Conservation (phyloP, 1,140 invertebrate species). For the Danaus plexippus region DNA sequence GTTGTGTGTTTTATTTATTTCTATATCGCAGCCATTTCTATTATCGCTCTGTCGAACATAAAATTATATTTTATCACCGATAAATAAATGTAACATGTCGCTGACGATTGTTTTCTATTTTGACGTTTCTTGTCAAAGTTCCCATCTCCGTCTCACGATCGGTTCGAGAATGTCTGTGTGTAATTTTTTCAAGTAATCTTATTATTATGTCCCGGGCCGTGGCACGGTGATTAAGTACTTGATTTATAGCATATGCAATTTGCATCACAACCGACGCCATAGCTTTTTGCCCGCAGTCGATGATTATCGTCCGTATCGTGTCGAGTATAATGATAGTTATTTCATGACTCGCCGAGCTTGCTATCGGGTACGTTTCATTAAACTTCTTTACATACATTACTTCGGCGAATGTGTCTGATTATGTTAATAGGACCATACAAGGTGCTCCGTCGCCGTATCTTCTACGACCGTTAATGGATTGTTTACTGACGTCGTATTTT, state of each 20-base stretch:
- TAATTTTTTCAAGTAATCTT: constrained; percentile 68
- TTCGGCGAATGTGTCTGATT: constrained; percentile 65
- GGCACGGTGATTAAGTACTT: constrained; percentile 65
- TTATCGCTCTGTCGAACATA: constrained; percentile 12
- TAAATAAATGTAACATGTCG: constrained; percentile 12
- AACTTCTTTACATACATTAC: constrained; percentile 66
- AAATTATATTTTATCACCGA: constrained; percentile 14
- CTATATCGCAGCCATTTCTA: constrained; percentile 5
- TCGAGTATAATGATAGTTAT: constrained; percentile 68
- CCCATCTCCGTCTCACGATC: constrained; percentile 22
- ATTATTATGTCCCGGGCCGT: constrained; percentile 53
- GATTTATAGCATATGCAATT: constrained; percentile 69
- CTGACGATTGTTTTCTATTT: constrained; percentile 18
- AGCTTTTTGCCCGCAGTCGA: constrained; percentile 60
- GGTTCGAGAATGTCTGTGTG: constrained; percentile 29
- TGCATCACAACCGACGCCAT: constrained; percentile 60
- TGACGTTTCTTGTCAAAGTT: constrained; percentile 24
- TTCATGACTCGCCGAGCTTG: constrained; percentile 62
- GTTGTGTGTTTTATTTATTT: constrained; percentile 29
- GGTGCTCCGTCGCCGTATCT: constrained; percentile 41
- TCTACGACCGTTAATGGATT: constrained; percentile 56
- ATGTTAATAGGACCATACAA: constrained; percentile 57
- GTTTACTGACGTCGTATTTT: constrained; percentile 40
- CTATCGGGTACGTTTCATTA: constrained; percentile 65
- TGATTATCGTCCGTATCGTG: constrained; percentile 69